Evolutionary conservation across 2,888 invertebrate species (phyloP), one percentile per base, ranked within the genome.

Genomic region (Macrophya alboannulata): DNA sequence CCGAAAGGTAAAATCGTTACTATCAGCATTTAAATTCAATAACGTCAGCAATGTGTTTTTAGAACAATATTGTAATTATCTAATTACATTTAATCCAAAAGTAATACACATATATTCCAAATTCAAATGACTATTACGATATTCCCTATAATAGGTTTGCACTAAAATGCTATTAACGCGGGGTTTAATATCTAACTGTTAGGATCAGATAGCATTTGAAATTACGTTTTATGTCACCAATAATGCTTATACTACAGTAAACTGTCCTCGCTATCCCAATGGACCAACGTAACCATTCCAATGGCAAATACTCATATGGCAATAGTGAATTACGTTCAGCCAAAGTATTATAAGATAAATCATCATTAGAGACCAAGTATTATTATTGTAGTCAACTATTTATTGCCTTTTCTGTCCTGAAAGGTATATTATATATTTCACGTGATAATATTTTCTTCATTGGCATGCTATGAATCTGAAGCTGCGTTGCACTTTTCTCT

Each of bases 221-320:
- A 81, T 81, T 81, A 81, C 81, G 43, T 81, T 81, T 81, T 81
- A 81, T 81, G 59, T 62, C 81, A 81, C 62, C 55, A 62, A 81
- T 81, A 62, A 81, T 43, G 81, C 9, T 81, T 43, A 43, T 21
- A 37, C 40, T 25, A 21, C 62, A 8, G 59, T 59, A 45, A 81
- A 81, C 43, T 62, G 59, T 43, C 43, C 62, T 62, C 43, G 43
- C 59, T 81, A 21, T 81, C 62, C 81, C 81, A 59, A 62, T 62
- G 59, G 62, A 62, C 59, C 43, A 37, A 15, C 81, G 62, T 81
- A 81, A 40, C 8, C 21, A 43, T 0, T 10, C 43, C 31, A 77
- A 77, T 77, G 37, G 25, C 51, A 31, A 48, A 77, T 51, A 37
- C 21, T 51, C 77, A 77, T 43, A 43, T 40, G 40, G 62, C 21